Conservation (phyloP, 1,140 invertebrate species). For the Samia ricini region DNA sequence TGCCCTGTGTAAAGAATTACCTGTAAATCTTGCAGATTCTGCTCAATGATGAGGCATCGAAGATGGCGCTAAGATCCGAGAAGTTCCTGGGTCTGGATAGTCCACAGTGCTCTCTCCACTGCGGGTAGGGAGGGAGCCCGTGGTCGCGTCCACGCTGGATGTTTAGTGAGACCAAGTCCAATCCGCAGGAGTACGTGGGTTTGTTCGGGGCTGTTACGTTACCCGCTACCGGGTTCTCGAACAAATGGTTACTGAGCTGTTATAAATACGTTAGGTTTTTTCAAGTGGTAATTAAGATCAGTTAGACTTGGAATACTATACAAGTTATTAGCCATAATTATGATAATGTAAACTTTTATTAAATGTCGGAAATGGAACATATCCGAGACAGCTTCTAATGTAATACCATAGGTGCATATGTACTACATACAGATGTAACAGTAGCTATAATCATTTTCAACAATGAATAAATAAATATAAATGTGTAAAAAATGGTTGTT, state of each 20-base stretch:
- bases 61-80: slow-evolving; percentile 82
- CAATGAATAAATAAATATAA: too few relatives aligned
- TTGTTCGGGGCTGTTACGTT: slow-evolving; percentile 21
- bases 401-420: too few relatives aligned
- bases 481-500: too few relatives aligned
- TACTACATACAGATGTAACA: too few relatives aligned
- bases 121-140: slow-evolving; percentile 88
- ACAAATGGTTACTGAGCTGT: slow-evolving; percentile 86
- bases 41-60: slow-evolving; percentile 81
- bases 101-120: slow-evolving; percentile 87
- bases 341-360: too few relatives aligned
- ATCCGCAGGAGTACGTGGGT: slow-evolving; percentile 78
- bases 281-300: too few relatives aligned
- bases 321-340: too few relatives aligned
- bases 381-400: too few relatives aligned
- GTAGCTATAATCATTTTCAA: too few relatives aligned
- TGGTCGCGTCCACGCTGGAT: slow-evolving; percentile 94
- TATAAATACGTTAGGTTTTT: slow-evolving; percentile 25
- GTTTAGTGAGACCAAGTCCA: slow-evolving; percentile 92
- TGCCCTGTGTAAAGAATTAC: slow-evolving; percentile 71
- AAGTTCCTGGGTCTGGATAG: slow-evolving; percentile 84
- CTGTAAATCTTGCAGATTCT: slow-evolving; percentile 83
- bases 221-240: slow-evolving; percentile 77
- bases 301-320: too few relatives aligned
- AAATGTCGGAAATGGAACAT: too few relatives aligned